These are phyloP conservation scores for Steatornis caripensis DNA, from an alignment of 2,113 vertebrate genomes.

Conservation along the genomic window DNA sequence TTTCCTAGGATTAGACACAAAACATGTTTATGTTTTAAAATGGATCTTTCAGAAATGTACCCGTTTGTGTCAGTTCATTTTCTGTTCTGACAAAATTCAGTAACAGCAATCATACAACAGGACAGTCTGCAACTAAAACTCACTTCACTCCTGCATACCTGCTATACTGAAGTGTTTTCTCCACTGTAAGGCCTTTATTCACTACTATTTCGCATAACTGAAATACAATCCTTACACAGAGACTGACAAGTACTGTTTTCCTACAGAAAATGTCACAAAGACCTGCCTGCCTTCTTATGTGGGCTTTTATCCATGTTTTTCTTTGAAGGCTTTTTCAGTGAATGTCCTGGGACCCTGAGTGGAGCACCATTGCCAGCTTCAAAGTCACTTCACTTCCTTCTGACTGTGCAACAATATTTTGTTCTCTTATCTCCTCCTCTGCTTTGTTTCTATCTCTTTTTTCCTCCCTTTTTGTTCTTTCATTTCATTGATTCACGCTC, in stretches of 20 bases:
- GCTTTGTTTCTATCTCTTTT: neutral
- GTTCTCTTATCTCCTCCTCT: neutral
- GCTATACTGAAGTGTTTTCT: neutral
- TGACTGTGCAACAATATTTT: neutral
- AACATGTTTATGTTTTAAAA: neutral
- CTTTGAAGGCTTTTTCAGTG: neutral
- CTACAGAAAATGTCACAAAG: neutral
- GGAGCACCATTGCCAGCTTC: neutral
- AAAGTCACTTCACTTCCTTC: neutral
- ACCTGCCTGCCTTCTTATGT: neutral
- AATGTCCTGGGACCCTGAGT: neutral
- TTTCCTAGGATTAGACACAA: neutral
- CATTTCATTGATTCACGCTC: neutral
- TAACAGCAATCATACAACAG: neutral
- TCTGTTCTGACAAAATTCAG: neutral
- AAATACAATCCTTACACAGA: neutral
- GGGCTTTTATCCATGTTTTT: neutral
- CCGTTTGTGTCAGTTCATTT: neutral
- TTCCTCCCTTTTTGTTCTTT: neutral
- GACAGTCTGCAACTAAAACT: neutral
- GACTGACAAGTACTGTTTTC: neutral
- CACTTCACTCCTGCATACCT: neutral
- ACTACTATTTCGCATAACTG: neutral
- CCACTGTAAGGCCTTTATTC: neutral
- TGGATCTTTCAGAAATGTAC: neutral